phyloP scores from a whole-genome alignment of 2,888 invertebrate species.

The Cheilosia vernalis region DNA sequence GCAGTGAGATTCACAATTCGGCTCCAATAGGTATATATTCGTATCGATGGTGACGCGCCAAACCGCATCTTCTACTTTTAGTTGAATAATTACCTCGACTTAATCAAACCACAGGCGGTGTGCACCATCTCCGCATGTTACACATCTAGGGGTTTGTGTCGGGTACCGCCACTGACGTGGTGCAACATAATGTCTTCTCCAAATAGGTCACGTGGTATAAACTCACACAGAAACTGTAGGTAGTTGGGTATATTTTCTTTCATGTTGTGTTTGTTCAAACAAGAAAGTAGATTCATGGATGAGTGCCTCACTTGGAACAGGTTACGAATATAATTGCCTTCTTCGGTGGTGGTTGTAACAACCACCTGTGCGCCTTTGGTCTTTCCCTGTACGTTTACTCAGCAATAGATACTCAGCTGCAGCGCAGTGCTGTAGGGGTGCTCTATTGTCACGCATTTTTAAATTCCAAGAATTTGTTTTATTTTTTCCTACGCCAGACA shows the following conservation, averaged over 20 bases:
- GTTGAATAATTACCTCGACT: slow-evolving; percentile 63
- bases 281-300: slow-evolving; percentile 46
- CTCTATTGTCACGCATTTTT: slow-evolving; percentile 57
- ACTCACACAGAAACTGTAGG: not conserved
- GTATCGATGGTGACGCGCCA: slow-evolving; percentile 15
- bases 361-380: slow-evolving; percentile 30
- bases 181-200: slow-evolving; percentile 35
- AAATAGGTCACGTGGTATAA: slow-evolving; percentile 42
- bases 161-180: slow-evolving; percentile 27
- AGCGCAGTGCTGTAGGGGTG: slow-evolving; percentile 20
- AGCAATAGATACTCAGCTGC: not conserved
- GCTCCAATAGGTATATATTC: slow-evolving; percentile 2
- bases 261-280: slow-evolving; percentile 46
- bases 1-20: slow-evolving; percentile 17
- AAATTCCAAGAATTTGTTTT: slow-evolving; percentile 42
- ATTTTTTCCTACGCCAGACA: slow-evolving; percentile 1
- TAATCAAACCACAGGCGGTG: slow-evolving; percentile 61
- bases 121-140: slow-evolving; percentile 51
- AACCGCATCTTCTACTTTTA: slow-evolving; percentile 60
- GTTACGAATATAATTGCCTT: slow-evolving; percentile 53
- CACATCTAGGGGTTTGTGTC: slow-evolving; percentile 4
- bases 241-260: slow-evolving; percentile 7
- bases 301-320: slow-evolving; percentile 38
- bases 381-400: not conserved
- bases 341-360: slow-evolving; percentile 4